Evolutionary conservation across 2,888 invertebrate genomes (phyloP).

Genomic region (Athalia circularis): DNA sequence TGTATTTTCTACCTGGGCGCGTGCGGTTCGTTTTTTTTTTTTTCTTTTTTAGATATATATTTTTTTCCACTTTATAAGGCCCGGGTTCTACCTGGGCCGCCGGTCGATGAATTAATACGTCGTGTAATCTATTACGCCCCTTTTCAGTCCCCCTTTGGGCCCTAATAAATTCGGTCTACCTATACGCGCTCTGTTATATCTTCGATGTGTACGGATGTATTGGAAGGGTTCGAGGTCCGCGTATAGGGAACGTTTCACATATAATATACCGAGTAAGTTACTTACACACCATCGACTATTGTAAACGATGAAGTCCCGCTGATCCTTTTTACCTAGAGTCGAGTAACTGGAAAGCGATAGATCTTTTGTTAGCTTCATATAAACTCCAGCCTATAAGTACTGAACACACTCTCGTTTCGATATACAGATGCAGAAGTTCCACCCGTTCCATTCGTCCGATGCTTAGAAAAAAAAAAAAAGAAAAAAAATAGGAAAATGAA

Average conservation of each 20-base stretch:
- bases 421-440: background rate
- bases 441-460: background rate
- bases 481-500: no score
- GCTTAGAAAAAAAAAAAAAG: background rate
- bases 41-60: background rate
- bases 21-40: conserved; percentile 33
- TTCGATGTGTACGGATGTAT: background rate
- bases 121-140: conserved; percentile 38
- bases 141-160: background rate
- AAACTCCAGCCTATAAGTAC: background rate
- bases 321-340: conserved; percentile 29
- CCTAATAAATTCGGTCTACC: background rate
- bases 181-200: conserved; percentile 9
- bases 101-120: conserved; percentile 45
- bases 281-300: conserved; percentile 38
- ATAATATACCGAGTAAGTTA: conserved; percentile 4
- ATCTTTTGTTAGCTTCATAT: conserved; percentile 15
- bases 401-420: background rate
- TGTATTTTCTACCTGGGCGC: conserved; percentile 33
- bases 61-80: conserved; percentile 27
- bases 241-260: conserved; percentile 9
- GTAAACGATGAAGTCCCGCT: conserved; percentile 37
- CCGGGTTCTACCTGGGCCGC: conserved; percentile 35
- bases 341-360: conserved; percentile 39
- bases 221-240: conserved; percentile 21